Conservation (phyloP, 1,140 invertebrate species). For the Atta cephalotes region DNA sequence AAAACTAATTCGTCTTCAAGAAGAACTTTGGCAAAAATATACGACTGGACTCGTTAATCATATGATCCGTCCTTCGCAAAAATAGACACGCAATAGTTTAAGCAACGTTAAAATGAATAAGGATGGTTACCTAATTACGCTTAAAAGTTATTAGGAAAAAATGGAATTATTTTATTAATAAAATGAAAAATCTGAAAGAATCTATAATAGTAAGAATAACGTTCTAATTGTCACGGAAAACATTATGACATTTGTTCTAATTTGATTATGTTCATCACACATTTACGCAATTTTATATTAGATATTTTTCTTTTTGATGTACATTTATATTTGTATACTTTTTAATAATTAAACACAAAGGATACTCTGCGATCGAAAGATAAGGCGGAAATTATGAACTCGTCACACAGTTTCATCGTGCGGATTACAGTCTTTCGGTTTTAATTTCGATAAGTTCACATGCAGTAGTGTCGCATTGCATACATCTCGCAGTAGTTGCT, state of each 20-base stretch:
- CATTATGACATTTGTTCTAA: not conserved
- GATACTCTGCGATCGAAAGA: not conserved
- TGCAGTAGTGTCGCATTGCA: slow-evolving; percentile 8
- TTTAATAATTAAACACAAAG: not conserved
- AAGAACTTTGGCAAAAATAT: slow-evolving; percentile 54
- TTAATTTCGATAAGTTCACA: not conserved
- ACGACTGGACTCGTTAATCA: slow-evolving; percentile 21
- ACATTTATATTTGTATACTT: not conserved
- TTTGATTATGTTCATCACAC: slow-evolving; percentile 15
- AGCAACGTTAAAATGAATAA: not conserved
- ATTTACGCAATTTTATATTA: slow-evolving; percentile 31
- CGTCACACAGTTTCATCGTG: not conserved
- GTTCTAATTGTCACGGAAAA: not conserved
- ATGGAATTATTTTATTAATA: too few species aligned
- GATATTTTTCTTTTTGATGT: not conserved
- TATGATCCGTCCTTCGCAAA: slow-evolving; percentile 6
- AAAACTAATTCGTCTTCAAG: slow-evolving; percentile 50
- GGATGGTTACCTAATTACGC: not conserved
- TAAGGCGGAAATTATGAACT: slow-evolving; percentile 22
- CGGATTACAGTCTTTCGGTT: slow-evolving; percentile 33
- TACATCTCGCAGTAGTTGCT: not conserved
- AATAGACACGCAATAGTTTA: not conserved
- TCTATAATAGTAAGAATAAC: not conserved
- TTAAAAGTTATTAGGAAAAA: not conserved
- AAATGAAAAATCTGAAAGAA: not conserved